Evolutionary conservation across 2,113 vertebrate species (phyloP).

Genomic region (Falcunculus frontatus): DNA sequence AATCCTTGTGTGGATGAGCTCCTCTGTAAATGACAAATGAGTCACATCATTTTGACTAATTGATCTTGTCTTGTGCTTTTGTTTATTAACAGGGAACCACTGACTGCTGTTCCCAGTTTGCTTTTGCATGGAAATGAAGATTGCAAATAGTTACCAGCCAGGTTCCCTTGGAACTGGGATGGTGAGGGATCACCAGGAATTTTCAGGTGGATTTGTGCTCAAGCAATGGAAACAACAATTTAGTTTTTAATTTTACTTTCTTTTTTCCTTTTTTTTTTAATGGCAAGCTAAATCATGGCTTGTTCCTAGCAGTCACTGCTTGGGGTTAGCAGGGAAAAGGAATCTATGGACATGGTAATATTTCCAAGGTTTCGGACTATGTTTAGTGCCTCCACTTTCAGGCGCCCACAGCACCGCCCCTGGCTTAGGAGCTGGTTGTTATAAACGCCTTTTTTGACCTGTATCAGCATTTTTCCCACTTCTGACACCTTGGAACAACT

Average conservation of each 20-base stretch:
- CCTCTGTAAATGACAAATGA: constrained; percentile 10
- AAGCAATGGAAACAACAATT: not conserved
- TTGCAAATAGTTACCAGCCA: not conserved
- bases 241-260: no score
- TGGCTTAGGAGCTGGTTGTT: not conserved
- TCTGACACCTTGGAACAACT: not conserved
- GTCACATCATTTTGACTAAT: constrained; percentile 41
- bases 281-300: not conserved
- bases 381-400: not conserved
- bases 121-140: not conserved
- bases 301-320: not conserved
- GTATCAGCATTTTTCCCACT: not conserved
- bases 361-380: not conserved
- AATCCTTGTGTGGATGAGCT: not conserved
- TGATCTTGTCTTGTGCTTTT: constrained; percentile 35
- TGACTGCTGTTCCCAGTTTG: not conserved
- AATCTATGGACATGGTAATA: not conserved
- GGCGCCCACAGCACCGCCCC: not conserved
- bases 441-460: not conserved
- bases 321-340: not conserved
- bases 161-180: not conserved
- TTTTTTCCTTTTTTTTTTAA: not conserved
- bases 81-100: constrained; percentile 32
- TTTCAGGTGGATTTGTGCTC: not conserved
- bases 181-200: not conserved